These are phyloP conservation scores for Mythimna loreyi DNA, from an alignment of 2,888 invertebrate genomes.

Conservation along the genomic window DNA sequence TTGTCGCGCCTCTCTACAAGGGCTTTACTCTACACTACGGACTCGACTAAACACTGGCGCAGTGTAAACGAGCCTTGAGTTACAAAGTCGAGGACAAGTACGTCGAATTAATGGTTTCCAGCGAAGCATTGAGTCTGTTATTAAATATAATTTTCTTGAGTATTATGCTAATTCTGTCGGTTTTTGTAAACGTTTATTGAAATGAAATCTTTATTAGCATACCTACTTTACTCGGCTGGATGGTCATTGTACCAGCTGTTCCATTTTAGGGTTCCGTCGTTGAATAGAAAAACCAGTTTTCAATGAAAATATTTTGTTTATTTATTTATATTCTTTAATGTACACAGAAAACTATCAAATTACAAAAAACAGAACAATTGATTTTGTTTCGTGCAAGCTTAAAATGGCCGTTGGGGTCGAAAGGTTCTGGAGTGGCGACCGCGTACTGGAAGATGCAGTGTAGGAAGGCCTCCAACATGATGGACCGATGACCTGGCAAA, in stretches of 20 bases:
- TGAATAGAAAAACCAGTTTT: neutral
- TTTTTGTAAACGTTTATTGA: slow-evolving; percentile 50
- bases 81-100: slow-evolving; percentile 52
- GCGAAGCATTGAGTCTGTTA: slow-evolving; percentile 37
- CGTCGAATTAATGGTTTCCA: slow-evolving; percentile 35
- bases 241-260: slow-evolving; percentile 25
- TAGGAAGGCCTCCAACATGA: too few species aligned
- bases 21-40: too few species aligned
- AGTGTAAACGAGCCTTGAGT: slow-evolving; percentile 47
- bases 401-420: too few species aligned
- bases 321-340: too few species aligned
- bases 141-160: slow-evolving; percentile 59
- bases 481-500: too few species aligned
- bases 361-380: too few species aligned
- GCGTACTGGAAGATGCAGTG: too few species aligned
- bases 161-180: slow-evolving; percentile 56
- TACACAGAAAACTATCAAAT: too few species aligned
- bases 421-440: too few species aligned
- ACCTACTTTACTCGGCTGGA: slow-evolving; percentile 23
- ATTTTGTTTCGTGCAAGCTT: too few species aligned
- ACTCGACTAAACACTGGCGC: slow-evolving; percentile 16
- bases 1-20: neutral
- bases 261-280: slow-evolving; percentile 9
- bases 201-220: slow-evolving; percentile 56
- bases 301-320: too few species aligned